A percentile compares a stretch with the other conserved stretches of the same genome.
These are phyloP conservation scores for Gasterosteus nipponicus DNA, from an alignment of 2,113 vertebrate genomes.

Conservation along the genomic window DNA sequence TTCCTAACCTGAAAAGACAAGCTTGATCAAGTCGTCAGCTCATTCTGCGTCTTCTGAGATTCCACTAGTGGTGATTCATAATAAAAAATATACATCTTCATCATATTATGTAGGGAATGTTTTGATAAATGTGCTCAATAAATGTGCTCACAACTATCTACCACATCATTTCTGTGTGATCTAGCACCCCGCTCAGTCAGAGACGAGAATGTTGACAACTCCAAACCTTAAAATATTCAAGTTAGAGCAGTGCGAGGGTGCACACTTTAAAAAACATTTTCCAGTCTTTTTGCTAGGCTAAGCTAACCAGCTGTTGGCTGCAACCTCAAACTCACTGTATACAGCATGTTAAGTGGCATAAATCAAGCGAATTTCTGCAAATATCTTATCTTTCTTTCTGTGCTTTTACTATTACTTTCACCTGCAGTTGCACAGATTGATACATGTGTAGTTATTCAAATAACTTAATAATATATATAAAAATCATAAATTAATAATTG, in stretches of 20 bases:
- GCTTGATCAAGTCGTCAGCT: slow-evolving; percentile 16
- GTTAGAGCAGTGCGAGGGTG: slow-evolving; percentile 30
- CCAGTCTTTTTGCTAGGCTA: background rate
- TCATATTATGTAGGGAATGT: slow-evolving; percentile 55
- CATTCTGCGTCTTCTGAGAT: slow-evolving; percentile 56
- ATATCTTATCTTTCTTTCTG: slow-evolving; percentile 18
- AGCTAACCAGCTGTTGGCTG: slow-evolving; percentile 4
- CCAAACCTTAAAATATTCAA: slow-evolving; percentile 31
- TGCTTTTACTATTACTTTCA: slow-evolving; percentile 33
- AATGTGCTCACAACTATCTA: slow-evolving; percentile 50
- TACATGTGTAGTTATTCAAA: slow-evolving; percentile 44
- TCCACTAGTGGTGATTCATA: slow-evolving; percentile 51
- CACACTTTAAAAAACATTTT: slow-evolving; percentile 13
- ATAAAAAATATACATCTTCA: slow-evolving; percentile 65
- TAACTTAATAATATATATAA: slow-evolving; percentile 46
- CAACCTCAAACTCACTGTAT: background rate
- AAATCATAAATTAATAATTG: slow-evolving; percentile 24
- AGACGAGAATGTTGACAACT: slow-evolving; percentile 36
- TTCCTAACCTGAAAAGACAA: slow-evolving; percentile 14
- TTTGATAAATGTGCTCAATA: slow-evolving; percentile 53
- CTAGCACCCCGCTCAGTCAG: slow-evolving; percentile 46
- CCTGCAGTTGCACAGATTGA: slow-evolving; percentile 39
- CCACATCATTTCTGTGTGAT: slow-evolving; percentile 44
- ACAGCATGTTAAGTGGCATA: background rate
- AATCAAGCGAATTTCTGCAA: background rate